Percentiles rank a stretch among this genome's conserved stretches.
These are phyloP conservation scores for Prinia subflava DNA, from an alignment of 2,113 vertebrate genomes.

Conservation along the genomic window DNA sequence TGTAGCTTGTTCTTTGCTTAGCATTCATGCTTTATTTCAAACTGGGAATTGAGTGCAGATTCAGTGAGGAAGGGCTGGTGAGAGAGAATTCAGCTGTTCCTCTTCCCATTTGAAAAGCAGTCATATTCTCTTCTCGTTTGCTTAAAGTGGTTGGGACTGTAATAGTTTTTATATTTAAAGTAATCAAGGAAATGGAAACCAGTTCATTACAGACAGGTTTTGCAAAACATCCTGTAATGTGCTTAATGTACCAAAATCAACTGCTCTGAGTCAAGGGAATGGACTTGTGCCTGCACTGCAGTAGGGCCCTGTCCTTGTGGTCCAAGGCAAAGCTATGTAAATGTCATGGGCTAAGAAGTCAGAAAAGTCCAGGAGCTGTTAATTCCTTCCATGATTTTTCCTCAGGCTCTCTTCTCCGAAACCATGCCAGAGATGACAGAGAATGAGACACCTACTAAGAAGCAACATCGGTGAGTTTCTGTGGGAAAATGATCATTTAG, in stretches of 20 bases:
- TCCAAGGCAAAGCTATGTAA: not conserved
- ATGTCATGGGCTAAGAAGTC: not conserved
- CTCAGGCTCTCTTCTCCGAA: conserved; percentile 72
- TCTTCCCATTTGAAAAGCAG: not conserved
- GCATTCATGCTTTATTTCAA: not conserved
- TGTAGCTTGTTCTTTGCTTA: not conserved
- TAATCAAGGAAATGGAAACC: not conserved
- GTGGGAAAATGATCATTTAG: not conserved
- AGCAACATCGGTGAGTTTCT: conserved; percentile 83
- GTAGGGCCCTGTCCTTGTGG: not conserved
- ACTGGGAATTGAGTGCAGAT: not conserved
- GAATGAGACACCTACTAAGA: conserved; percentile 85
- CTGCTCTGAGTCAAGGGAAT: not conserved
- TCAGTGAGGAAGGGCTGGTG: not conserved
- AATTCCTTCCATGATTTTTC: conserved; percentile 5
- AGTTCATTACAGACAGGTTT: not conserved
- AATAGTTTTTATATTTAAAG: not conserved
- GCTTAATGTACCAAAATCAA: not conserved
- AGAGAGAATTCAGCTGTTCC: not conserved
- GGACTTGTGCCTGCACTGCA: not conserved
- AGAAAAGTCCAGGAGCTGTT: not conserved
- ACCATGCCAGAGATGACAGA: conserved; percentile 98
- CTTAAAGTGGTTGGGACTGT: not conserved
- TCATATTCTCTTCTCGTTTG: not conserved
- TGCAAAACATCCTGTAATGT: accelerated